phyloP scores from a whole-genome alignment of 2,888 invertebrate genomes.

The Choreutis nemorana region DNA sequence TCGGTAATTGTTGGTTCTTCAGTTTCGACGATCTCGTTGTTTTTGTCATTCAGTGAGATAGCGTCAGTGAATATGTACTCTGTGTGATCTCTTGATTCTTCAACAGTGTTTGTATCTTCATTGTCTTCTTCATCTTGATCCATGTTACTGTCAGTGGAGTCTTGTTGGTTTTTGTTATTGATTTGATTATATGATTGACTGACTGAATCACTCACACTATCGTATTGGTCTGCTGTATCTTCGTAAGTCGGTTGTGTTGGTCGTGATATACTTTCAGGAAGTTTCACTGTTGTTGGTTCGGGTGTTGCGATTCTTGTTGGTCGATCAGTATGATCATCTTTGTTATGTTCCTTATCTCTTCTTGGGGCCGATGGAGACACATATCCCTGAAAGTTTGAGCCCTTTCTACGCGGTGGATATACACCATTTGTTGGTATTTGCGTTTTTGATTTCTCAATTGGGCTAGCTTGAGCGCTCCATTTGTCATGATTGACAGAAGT shows the following conservation, averaged over 20 bases:
- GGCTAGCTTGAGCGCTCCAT: constrained; percentile 25
- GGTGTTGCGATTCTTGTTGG: constrained; percentile 13
- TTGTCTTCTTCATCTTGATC: constrained; percentile 14
- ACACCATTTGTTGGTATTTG: constrained; percentile 15
- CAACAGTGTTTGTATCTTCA: constrained; percentile 14
- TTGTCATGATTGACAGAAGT: constrained; percentile 57
- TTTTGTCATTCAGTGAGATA: constrained; percentile 17
- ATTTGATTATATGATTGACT: neutral
- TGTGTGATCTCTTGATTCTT: constrained; percentile 29
- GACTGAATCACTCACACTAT: too few species aligned
- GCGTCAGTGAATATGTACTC: constrained; percentile 36
- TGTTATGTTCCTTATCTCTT: constrained; percentile 16
- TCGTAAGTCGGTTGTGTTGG: constrained; percentile 19
- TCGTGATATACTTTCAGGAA: constrained; percentile 10
- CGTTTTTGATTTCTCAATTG: constrained; percentile 25
- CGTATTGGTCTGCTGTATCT: constrained; percentile 12
- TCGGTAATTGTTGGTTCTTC: constrained; percentile 22
- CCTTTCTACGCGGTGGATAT: constrained; percentile 34
- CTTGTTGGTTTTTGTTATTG: constrained; percentile 5
- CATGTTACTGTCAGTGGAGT: constrained; percentile 6
- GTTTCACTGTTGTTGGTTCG: constrained; percentile 10
- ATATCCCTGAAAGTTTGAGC: constrained; percentile 52
- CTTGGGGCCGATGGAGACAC: constrained; percentile 26
- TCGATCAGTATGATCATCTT: constrained; percentile 18
- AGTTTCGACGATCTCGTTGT: constrained; percentile 19